phyloP scores from a whole-genome alignment of 2,113 vertebrate species.

The Excalfactoria chinensis region DNA sequence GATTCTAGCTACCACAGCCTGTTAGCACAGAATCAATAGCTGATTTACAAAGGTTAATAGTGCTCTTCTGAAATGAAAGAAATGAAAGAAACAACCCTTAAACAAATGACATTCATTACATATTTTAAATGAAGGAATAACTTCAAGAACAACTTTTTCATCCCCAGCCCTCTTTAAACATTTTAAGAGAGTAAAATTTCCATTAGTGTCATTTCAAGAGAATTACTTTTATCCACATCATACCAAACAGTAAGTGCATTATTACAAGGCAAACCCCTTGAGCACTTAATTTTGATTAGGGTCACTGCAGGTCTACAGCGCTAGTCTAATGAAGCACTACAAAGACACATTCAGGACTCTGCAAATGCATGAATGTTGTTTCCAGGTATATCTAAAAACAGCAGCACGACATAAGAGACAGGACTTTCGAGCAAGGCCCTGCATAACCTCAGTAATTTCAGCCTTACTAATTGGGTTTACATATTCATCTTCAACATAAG shows the following conservation, averaged over 20 bases:
- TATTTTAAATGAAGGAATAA: background rate
- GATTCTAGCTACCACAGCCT: background rate
- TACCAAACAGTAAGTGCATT: background rate
- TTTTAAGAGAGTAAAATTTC: background rate
- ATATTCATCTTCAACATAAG: background rate
- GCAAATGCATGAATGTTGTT: rapidly evolving
- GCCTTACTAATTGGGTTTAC: background rate
- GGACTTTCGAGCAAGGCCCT: background rate
- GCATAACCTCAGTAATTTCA: background rate
- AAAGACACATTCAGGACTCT: background rate
- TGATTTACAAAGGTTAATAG: background rate
- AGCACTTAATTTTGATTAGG: background rate
- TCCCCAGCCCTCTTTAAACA: background rate
- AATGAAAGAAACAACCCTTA: background rate
- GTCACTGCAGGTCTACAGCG: background rate
- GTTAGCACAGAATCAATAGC: background rate
- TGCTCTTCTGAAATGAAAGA: background rate
- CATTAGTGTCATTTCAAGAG: background rate
- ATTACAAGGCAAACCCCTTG: background rate
- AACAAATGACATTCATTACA: background rate
- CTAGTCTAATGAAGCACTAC: background rate
- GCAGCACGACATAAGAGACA: background rate
- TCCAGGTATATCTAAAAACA: background rate
- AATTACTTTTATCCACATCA: background rate
- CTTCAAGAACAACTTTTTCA: background rate